Percentiles rank a stretch among this genome's conserved stretches.
phyloP scores from a whole-genome alignment of 1,140 invertebrate genomes.

The Sinonovacula constricta region DNA sequence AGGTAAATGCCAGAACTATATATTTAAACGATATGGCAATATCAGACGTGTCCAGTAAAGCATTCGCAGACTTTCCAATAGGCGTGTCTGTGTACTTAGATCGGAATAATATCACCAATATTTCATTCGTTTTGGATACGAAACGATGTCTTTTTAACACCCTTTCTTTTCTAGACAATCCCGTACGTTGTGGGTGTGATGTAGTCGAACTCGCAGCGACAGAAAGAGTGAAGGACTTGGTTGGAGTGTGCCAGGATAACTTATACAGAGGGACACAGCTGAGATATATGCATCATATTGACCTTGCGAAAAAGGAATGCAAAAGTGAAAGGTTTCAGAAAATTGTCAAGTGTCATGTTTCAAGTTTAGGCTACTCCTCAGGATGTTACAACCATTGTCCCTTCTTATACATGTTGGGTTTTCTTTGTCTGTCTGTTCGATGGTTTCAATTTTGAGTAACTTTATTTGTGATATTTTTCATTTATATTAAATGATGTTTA shows the following conservation, averaged over 20 bases:
- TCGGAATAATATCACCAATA: constrained; percentile 39
- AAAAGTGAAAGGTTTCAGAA: constrained; percentile 22
- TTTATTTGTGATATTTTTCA: too few species aligned
- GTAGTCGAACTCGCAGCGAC: constrained; percentile 36
- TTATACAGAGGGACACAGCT: constrained; percentile 26
- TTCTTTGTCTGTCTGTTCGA: too few species aligned
- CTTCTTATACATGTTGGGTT: too few species aligned
- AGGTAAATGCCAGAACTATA: constrained; percentile 29
- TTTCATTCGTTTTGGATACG: constrained; percentile 45
- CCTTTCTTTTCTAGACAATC: constrained; percentile 38
- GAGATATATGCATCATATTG: not conserved
- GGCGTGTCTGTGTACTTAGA: constrained; percentile 32
- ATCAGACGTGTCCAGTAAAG: constrained; percentile 12
- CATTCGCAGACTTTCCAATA: constrained; percentile 8
- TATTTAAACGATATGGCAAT: constrained; percentile 42
- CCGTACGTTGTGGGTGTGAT: constrained; percentile 41
- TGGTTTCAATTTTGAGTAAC: too few species aligned
- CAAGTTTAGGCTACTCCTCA: not conserved
- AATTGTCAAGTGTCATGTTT: constrained; percentile 2
- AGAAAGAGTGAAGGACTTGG: constrained; percentile 18
- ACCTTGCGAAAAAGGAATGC: constrained; percentile 24
- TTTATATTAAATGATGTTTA: too few species aligned
- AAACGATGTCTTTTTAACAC: constrained; percentile 38
- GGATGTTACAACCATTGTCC: too few species aligned
- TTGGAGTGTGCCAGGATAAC: constrained; percentile 14